Evolutionary conservation across 1,140 invertebrate genomes (phyloP).

Genomic region (Colletes gigas): DNA sequence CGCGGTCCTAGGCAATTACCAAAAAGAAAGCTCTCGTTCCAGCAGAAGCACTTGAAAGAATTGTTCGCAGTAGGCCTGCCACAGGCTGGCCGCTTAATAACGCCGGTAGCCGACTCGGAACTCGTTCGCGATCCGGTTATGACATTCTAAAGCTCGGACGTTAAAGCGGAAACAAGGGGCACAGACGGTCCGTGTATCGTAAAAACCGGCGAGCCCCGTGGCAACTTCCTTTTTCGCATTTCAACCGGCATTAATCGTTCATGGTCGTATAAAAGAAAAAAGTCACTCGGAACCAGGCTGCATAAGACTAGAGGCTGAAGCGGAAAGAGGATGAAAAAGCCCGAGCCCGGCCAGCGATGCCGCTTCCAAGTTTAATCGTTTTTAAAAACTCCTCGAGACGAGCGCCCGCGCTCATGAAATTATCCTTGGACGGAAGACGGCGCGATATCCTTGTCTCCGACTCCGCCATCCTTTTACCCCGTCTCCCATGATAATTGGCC

Average conservation of each 20-base stretch:
- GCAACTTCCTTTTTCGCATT: slow-evolving; percentile 39
- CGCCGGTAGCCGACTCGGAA: not conserved
- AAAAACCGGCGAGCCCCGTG: slow-evolving; percentile 25
- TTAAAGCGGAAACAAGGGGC: slow-evolving; percentile 11
- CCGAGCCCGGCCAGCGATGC: not conserved
- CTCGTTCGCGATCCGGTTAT: slow-evolving; percentile 27
- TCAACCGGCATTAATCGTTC: slow-evolving; percentile 46
- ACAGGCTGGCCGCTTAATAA: slow-evolving; percentile 12
- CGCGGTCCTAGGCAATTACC: not conserved
- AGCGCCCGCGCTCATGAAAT: slow-evolving; percentile 27
- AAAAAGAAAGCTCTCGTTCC: not conserved
- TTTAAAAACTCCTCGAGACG: slow-evolving; percentile 43
- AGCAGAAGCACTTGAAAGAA: not conserved
- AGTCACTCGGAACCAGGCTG: not conserved
- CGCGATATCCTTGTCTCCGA: slow-evolving; percentile 17
- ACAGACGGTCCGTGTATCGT: slow-evolving; percentile 33
- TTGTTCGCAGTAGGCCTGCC: not conserved
- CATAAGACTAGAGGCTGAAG: not conserved
- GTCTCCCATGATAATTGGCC: slow-evolving; percentile 19
- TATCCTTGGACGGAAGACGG: slow-evolving; percentile 9
- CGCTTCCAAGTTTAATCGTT: slow-evolving; percentile 46
- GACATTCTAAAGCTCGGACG: slow-evolving; percentile 19
- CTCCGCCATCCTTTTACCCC: not conserved
- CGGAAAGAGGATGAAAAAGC: not conserved
- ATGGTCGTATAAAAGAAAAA: slow-evolving; percentile 25